phyloP scores from a whole-genome alignment of 2,113 vertebrate genomes.

The Zosterops lateralis region DNA sequence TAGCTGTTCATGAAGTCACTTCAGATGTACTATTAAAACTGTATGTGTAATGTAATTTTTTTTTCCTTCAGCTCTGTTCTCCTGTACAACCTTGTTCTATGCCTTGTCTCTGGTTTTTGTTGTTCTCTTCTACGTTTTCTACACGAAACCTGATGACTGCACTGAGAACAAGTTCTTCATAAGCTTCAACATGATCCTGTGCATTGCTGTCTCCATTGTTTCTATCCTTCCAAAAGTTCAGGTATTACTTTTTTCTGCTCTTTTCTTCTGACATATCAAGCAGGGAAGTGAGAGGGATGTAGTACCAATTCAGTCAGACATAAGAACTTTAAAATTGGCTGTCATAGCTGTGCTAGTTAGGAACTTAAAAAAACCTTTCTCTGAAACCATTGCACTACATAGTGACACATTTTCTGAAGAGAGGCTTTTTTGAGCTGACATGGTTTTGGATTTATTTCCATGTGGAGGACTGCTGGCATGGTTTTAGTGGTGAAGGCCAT shows the following conservation, averaged over 20 bases:
- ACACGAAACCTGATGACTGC: constrained; percentile 84
- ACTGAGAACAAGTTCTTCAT: constrained; percentile 92
- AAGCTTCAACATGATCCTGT: constrained; percentile 85
- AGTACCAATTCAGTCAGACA: background rate
- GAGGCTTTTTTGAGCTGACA: background rate
- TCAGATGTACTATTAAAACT: background rate
- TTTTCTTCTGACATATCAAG: background rate
- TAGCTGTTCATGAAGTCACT: background rate
- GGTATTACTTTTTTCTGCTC: constrained; percentile 70
- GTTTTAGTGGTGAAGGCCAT: background rate
- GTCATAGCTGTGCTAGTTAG: background rate
- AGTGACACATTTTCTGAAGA: background rate
- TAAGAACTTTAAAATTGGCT: background rate
- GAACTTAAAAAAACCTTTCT: background rate
- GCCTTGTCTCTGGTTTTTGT: constrained; percentile 72
- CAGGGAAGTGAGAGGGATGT: background rate
- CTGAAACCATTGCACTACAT: background rate
- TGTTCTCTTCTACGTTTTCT: constrained; percentile 81
- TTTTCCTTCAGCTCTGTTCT: constrained; percentile 77
- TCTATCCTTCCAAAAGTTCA: constrained; percentile 89
- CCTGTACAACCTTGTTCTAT: constrained; percentile 80
- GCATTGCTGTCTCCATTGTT: constrained; percentile 79
- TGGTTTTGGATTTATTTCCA: background rate
- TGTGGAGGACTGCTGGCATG: background rate
- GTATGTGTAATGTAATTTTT: background rate